phyloP scores from a whole-genome alignment of 2,888 invertebrate genomes.

The Cephus rjabovi region DNA sequence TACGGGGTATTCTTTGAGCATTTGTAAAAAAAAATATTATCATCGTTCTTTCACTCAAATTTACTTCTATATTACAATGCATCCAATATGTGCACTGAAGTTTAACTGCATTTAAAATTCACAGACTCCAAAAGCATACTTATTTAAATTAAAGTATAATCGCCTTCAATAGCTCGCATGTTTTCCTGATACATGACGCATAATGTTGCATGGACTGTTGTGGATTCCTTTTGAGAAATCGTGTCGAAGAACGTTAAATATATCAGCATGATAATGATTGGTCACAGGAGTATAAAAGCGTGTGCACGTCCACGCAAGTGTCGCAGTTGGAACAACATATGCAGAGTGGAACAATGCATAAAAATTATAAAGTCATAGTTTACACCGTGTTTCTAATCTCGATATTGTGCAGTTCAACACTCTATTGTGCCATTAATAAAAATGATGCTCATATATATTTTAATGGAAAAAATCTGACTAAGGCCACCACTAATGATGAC shows the following conservation, averaged over 20 bases:
- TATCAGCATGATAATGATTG: not conserved
- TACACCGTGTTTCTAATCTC: not conserved
- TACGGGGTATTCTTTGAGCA: too few relatives aligned
- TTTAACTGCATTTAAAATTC: not conserved
- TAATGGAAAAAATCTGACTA: slow-evolving; percentile 1
- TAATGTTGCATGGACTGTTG: not conserved
- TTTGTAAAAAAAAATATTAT: too few relatives aligned
- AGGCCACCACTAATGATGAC: not conserved
- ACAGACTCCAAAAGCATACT: not conserved
- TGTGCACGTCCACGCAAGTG: not conserved
- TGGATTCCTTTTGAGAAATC: not conserved
- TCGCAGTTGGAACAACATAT: not conserved
- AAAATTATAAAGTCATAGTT: not conserved
- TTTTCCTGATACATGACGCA: not conserved
- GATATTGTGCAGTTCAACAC: not conserved
- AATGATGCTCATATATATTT: not conserved
- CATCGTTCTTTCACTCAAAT: not conserved
- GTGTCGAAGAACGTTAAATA: not conserved
- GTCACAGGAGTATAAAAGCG: not conserved
- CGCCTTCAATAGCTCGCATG: not conserved
- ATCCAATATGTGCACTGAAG: not conserved
- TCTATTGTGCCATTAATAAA: not conserved
- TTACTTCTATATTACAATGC: not conserved
- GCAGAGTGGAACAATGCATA: not conserved
- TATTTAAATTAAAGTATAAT: not conserved